phyloP scores from a whole-genome alignment of 2,888 invertebrate genomes.

The Cinara cedri region DNA sequence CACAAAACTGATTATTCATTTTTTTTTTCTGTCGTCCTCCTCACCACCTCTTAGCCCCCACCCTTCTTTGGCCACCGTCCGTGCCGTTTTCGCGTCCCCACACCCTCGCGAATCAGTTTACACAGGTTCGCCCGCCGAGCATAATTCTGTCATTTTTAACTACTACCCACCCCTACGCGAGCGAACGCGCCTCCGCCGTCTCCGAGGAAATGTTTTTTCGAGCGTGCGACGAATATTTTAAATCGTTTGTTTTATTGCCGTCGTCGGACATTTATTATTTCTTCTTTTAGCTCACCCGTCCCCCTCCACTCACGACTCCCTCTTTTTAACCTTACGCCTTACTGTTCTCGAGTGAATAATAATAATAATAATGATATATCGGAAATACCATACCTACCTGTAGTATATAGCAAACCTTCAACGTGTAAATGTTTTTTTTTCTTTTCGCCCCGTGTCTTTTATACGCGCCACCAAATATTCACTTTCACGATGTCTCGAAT shows the following conservation, averaged over 20 bases:
- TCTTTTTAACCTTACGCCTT: not conserved
- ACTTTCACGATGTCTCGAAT: constrained; percentile 4
- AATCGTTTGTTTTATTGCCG: constrained; percentile 49
- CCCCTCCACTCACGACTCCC: too few relatives aligned
- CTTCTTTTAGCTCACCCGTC: constrained; percentile 12
- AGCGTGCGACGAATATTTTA: constrained; percentile 49
- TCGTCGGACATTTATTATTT: constrained; percentile 47
- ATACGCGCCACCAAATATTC: constrained; percentile 48
- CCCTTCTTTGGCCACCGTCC: too few relatives aligned
- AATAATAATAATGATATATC: constrained; percentile 7
- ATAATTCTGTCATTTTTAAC: constrained; percentile 55
- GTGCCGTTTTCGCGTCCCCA: constrained; percentile 15
- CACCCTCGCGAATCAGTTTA: constrained; percentile 49
- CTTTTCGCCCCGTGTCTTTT: constrained; percentile 16
- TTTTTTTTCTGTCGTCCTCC: constrained; percentile 53
- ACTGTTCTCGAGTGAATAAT: constrained; percentile 5
- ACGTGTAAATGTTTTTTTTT: constrained; percentile 15
- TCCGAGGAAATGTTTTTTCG: constrained; percentile 29
- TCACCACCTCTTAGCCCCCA: too few relatives aligned
- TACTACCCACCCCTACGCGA: too few relatives aligned
- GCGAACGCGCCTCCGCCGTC: too few relatives aligned
- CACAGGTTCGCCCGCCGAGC: constrained; percentile 25
- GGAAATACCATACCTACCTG: constrained; percentile 36
- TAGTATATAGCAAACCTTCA: constrained; percentile 3
- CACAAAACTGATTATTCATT: constrained; percentile 55